Base-by-base conservation (phyloP, 2,888 invertebrate species). In the Eucriotettix oculatus region DNA sequence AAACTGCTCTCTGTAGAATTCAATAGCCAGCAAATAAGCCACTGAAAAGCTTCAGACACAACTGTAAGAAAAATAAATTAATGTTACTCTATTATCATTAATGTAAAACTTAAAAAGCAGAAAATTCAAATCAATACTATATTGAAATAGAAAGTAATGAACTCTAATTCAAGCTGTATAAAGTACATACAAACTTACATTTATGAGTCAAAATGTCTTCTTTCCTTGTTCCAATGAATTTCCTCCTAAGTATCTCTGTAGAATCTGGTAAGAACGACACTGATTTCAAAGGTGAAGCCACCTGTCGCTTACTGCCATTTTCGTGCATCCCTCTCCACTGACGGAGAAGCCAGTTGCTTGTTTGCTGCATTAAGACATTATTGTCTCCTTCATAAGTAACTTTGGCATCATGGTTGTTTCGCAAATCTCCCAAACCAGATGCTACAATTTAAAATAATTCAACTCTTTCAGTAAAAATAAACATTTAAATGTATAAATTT, bases 361-460 rank as follows among this genome's bases (percentile, higher is more conserved):
- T 85, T 73, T 94, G 94, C 69, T 94, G 94, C 0, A 87, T 80
- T 5, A 96, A 77, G 29, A 95, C 93, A 73, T 90, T 93, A 75
- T 95, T 95, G 75, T 95, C 94, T 0, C 95, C 94, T 72, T 95
- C 95, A 72, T 92, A 93, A 0, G 95, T 95, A 60, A 90, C 87
- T 52, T 87, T 86, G 0, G 94, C 87, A 72, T 96, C 96, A 72
- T 91, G 87, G 73, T 90, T 89, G 69, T 84, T 84, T 11, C 92
- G 79, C 62, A 96, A 76, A 64, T 88, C 87, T 44, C 93, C 93
- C 40, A 96, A 76, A 66, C 90, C 85, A 16, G 92, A 81, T n/a
- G 86, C 85, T 84, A 71, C 7, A 63, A 57, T 42, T 12, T 42
- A 43, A 52, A 14, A n/a, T 48, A 48, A 48, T 29, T 29, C 7